A percentile compares a stretch with the other conserved stretches of the same genome.
phyloP scores from a whole-genome alignment of 2,113 vertebrate species.

The Rhabdornis inornatus region DNA sequence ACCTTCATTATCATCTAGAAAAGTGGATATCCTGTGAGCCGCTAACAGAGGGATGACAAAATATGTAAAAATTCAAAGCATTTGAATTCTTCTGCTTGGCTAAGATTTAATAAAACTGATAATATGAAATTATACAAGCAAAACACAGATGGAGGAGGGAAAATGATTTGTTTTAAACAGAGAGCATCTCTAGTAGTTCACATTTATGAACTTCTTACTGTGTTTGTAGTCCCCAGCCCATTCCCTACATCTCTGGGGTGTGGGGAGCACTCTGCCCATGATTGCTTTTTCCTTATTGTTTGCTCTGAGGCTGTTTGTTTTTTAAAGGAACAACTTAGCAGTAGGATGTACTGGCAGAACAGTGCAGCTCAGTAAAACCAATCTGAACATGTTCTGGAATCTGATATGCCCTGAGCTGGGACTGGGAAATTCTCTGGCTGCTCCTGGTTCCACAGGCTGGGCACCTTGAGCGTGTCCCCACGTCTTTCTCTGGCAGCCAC shows the following conservation, averaged over 20 bases:
- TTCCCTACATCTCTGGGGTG: background rate
- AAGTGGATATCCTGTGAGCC: background rate
- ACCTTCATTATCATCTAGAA: background rate
- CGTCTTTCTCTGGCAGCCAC: background rate
- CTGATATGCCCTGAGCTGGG: background rate
- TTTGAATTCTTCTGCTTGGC: background rate
- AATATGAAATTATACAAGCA: background rate
- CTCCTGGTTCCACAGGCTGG: fast-evolving
- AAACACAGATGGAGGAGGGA: background rate
- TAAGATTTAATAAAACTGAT: background rate
- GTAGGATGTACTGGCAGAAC: background rate
- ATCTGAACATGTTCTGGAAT: background rate
- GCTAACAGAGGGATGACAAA: background rate
- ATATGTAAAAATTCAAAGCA: background rate
- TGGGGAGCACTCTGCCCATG: background rate
- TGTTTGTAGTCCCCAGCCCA: background rate
- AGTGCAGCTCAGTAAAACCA: background rate
- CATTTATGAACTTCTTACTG: background rate
- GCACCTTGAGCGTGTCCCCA: background rate
- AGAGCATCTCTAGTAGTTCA: background rate
- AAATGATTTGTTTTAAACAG: background rate
- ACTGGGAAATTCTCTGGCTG: background rate
- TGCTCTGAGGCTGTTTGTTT: background rate
- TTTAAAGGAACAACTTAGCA: background rate
- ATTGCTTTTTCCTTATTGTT: background rate